Evolutionary conservation across 92 coral and sea anemone genomes (phyloP).

Genomic region (Galaxea fascicularis): DNA sequence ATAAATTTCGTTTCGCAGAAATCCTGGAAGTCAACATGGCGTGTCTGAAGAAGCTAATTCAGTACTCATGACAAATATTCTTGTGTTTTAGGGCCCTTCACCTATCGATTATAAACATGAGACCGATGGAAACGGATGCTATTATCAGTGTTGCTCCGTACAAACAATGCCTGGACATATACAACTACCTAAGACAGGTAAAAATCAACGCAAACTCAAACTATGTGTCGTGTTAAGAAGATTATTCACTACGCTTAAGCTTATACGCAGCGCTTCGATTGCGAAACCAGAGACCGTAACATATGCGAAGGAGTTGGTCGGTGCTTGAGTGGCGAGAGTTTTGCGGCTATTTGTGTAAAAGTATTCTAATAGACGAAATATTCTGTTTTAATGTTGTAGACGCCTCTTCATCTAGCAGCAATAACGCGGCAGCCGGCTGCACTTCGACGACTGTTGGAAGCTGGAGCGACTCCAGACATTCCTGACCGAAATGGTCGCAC

Average conservation of each 20-base stretch:
- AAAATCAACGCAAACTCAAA: neutral
- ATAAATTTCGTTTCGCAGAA: constrained; percentile 15
- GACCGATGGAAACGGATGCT: constrained; percentile 51
- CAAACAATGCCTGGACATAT: constrained; percentile 73
- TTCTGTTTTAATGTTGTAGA: constrained; percentile 46
- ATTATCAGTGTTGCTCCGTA: constrained; percentile 73
- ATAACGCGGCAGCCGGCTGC: constrained; percentile 84
- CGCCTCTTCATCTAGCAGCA: constrained; percentile 90
- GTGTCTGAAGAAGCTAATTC: neutral
- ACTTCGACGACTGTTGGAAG: constrained; percentile 66
- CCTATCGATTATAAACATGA: constrained; percentile 80
- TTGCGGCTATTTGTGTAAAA: neutral
- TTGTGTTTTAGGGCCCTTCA: constrained; percentile 72
- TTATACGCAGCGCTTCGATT: neutral
- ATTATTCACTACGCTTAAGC: too few relatives aligned
- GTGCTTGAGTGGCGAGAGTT: neutral
- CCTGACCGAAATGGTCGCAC: constrained; percentile 93
- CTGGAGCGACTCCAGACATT: constrained; percentile 79
- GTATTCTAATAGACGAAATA: neutral
- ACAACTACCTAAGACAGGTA: constrained; percentile 87
- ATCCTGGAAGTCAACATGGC: neutral
- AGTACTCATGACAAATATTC: neutral
- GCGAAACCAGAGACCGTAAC: neutral
- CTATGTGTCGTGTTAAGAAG: neutral
- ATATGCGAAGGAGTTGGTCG: neutral